Evolutionary conservation across 2,113 vertebrate genomes (phyloP).

Genomic region (Siniperca knerii): DNA sequence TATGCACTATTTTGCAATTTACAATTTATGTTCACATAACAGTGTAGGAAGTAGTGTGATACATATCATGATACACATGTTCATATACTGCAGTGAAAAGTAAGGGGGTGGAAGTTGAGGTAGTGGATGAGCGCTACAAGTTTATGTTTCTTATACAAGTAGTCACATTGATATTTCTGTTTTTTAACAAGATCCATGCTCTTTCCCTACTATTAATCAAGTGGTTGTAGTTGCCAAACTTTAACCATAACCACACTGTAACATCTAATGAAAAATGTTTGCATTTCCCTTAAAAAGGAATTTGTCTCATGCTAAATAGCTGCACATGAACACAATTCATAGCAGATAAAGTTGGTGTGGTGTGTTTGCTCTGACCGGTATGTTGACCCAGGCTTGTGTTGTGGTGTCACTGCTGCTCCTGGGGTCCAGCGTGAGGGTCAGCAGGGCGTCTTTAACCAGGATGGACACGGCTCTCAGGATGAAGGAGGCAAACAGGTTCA

Average conservation of each 20-base stretch:
- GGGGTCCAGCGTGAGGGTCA: slow-evolving; percentile 89
- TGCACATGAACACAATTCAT: neutral
- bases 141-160: too few species aligned
- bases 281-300: too few species aligned
- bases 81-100: neutral
- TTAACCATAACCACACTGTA: neutral
- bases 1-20: neutral
- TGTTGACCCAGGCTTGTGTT: slow-evolving; percentile 86
- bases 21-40: neutral
- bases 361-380: slow-evolving; percentile 83
- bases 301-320: neutral
- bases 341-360: neutral
- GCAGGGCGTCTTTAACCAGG: slow-evolving; percentile 91
- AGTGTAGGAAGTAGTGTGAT: neutral
- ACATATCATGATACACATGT: neutral
- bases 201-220: neutral
- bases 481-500: slow-evolving; percentile 96
- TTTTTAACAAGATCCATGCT: neutral
- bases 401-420: slow-evolving; percentile 76
- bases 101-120: too few species aligned
- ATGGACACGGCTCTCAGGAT: slow-evolving; percentile 93
- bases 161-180: neutral
- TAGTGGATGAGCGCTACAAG: too few species aligned
- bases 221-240: neutral
- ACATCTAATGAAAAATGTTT: neutral